These are phyloP conservation scores for Leucoma salicis DNA, from an alignment of 2,888 invertebrate genomes.

Conservation along the genomic window DNA sequence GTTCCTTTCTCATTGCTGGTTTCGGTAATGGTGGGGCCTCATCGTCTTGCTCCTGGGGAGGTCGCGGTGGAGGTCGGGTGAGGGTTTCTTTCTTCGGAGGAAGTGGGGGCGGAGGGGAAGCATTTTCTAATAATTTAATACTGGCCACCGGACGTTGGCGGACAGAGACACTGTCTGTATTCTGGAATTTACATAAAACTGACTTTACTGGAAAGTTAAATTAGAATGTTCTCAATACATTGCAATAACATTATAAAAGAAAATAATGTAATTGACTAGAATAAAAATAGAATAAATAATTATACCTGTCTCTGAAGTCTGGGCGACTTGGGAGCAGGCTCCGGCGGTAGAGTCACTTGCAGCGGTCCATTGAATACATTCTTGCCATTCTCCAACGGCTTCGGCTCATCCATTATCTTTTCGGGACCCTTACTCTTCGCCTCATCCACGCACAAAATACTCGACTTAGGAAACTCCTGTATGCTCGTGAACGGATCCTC, in stretches of 20 bases:
- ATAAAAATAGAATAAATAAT: neutral
- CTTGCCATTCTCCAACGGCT: constrained; percentile 45
- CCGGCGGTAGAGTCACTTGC: constrained; percentile 86
- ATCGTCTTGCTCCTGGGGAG: constrained; percentile 77
- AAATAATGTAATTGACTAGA: too few species aligned
- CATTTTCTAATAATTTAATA: constrained; percentile 54
- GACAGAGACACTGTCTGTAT: constrained; percentile 54
- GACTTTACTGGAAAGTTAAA: neutral
- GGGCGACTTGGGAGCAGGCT: constrained; percentile 74
- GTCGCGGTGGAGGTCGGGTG: constrained; percentile 84
- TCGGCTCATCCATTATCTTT: constrained; percentile 43
- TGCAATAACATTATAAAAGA: too few species aligned
- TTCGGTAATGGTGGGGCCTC: constrained; percentile 65
- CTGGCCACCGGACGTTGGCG: constrained; percentile 56
- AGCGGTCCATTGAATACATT: constrained; percentile 84
- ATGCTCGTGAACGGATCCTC: constrained; percentile 83
- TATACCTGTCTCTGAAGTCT: constrained; percentile 65
- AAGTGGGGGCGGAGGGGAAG: constrained; percentile 86
- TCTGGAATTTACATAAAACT: constrained; percentile 30
- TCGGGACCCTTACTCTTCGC: constrained; percentile 46
- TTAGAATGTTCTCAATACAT: neutral
- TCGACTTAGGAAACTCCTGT: constrained; percentile 64
- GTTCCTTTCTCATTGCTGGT: constrained; percentile 65
- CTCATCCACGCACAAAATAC: constrained; percentile 49
- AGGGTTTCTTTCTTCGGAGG: constrained; percentile 73